Percentiles rank a stretch among this genome's conserved stretches.
These are phyloP conservation scores for Drosophila atroscutellata DNA, from an alignment of 2,888 invertebrate species.

Conservation along the genomic window DNA sequence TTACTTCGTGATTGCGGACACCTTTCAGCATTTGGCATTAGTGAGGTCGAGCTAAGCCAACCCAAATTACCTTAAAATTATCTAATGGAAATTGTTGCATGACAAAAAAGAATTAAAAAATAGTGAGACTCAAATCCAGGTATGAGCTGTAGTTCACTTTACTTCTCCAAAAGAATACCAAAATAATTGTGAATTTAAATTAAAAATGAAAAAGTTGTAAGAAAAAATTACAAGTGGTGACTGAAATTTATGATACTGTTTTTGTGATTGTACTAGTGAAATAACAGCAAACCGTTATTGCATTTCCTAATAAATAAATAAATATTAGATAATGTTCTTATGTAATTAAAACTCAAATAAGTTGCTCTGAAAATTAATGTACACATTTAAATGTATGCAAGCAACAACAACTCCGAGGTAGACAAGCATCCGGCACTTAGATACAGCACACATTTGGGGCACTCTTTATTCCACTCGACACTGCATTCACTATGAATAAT, in stretches of 20 bases:
- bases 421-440: constrained; percentile 21
- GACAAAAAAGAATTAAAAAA: neutral
- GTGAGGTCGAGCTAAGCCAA: constrained; percentile 36
- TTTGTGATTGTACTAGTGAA: neutral
- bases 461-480: neutral
- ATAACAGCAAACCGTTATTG: neutral
- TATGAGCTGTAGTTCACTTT: neutral
- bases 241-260: neutral
- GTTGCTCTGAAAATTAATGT: constrained; percentile 18
- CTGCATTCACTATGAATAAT: constrained; percentile 32
- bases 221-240: neutral
- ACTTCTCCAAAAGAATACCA: neutral
- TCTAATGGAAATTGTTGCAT: constrained; percentile 32
- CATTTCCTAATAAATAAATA: neutral
- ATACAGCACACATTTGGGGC: constrained; percentile 27
- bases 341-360: neutral
- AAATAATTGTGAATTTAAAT: neutral
- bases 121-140: neutral
- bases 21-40: constrained; percentile 3
- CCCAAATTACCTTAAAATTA: constrained; percentile 56
- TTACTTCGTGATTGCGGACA: neutral
- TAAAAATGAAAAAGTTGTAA: neutral
- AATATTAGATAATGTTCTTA: neutral
- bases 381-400: constrained; percentile 56
- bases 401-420: neutral